These are phyloP conservation scores for Saguinus midas DNA, from an alignment of 2,113 vertebrate species.

Conservation along the genomic window DNA sequence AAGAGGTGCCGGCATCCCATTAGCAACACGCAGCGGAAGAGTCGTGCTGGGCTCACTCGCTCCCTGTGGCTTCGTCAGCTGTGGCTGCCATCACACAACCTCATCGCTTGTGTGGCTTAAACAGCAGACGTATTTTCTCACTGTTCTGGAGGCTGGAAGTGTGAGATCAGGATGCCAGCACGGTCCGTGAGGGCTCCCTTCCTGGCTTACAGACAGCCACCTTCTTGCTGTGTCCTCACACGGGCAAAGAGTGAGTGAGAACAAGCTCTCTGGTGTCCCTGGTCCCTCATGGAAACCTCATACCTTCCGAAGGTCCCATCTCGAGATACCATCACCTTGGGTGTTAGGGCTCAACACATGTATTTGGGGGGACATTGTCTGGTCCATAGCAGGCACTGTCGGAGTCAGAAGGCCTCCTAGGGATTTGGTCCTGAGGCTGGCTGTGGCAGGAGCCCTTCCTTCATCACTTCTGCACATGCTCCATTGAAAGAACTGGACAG, in stretches of 20 bases:
- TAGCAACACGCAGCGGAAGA: accelerated
- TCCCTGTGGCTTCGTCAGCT: background rate
- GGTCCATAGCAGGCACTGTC: background rate
- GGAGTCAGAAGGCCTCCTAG: background rate
- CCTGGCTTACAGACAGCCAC: no score
- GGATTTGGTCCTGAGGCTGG: background rate
- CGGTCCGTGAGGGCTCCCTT: background rate
- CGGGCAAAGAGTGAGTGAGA: background rate
- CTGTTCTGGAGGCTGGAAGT: background rate
- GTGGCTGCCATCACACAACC: background rate
- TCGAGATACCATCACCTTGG: background rate
- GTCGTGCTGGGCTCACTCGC: background rate
- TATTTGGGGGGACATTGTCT: no score
- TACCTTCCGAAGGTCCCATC: background rate
- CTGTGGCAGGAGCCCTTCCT: background rate
- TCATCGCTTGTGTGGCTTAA: background rate
- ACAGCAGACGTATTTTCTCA: background rate
- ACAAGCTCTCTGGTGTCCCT: background rate
- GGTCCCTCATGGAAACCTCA: background rate
- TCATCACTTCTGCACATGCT: background rate
- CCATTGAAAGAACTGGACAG: background rate
- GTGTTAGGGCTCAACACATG: background rate
- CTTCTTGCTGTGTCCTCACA: background rate
- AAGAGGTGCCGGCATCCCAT: no score
- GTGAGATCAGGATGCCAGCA: background rate